Evolutionary conservation across 2,113 vertebrate species (phyloP).

Genomic region (Callaeas wilsoni): DNA sequence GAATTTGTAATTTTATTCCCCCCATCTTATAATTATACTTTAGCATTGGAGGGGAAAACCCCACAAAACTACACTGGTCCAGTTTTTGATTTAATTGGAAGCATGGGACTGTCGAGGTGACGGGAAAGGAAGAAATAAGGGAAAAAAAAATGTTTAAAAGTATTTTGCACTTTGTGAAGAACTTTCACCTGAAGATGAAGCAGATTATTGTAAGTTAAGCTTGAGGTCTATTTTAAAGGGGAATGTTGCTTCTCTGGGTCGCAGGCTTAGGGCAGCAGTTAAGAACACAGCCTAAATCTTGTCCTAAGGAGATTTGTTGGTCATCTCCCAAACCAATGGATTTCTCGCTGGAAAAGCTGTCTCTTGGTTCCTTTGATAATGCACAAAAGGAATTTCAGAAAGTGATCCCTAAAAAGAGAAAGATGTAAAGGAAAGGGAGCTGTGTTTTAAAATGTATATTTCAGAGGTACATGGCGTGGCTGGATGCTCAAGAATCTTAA

Average conservation of each 20-base stretch:
- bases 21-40: not conserved
- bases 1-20: constrained; percentile 55
- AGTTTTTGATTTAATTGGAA: not conserved
- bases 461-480: not conserved
- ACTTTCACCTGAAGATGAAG: not conserved
- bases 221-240: not conserved
- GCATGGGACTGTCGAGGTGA: rapidly evolving
- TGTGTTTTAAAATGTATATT: not conserved
- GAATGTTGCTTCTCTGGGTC: not conserved
- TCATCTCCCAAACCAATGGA: not conserved
- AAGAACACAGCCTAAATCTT: not conserved
- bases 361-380: not conserved
- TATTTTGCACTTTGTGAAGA: not conserved
- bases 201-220: not conserved
- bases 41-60: not conserved
- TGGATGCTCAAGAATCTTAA: not conserved
- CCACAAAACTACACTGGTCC: not conserved
- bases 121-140: not conserved
- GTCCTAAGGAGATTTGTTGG: not conserved
- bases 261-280: not conserved
- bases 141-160: rapidly evolving
- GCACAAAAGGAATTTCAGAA: not conserved
- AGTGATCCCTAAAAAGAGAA: not conserved
- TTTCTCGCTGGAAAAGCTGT: not conserved
- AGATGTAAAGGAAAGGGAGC: too few relatives aligned